These are phyloP conservation scores for Lerema accius DNA, from an alignment of 1,140 invertebrate species.

Conservation along the genomic window DNA sequence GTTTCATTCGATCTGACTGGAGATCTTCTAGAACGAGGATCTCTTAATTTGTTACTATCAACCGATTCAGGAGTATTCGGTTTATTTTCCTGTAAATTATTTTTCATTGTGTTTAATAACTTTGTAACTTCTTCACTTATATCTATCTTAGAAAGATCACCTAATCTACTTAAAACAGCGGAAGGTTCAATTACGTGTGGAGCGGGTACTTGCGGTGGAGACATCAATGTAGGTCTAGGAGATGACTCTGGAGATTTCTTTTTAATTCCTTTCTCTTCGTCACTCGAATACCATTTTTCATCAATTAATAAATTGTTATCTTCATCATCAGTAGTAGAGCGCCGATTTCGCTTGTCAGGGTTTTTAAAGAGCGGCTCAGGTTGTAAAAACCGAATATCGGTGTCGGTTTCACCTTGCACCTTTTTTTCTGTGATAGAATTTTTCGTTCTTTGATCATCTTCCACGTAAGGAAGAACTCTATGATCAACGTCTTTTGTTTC, in stretches of 20 bases:
- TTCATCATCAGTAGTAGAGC: slow-evolving; percentile 81
- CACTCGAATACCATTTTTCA: slow-evolving; percentile 91
- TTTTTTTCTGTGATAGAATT: slow-evolving; percentile 54
- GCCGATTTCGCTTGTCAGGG: slow-evolving; percentile 72
- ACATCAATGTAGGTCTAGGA: slow-evolving; percentile 54
- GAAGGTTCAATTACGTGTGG: slow-evolving; percentile 76
- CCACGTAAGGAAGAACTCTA: slow-evolving; percentile 75
- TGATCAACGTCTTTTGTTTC: slow-evolving; percentile 82
- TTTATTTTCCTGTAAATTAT: slow-evolving; percentile 75
- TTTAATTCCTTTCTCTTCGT: slow-evolving; percentile 84
- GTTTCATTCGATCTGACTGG: slow-evolving; percentile 58
- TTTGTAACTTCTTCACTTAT: slow-evolving; percentile 89
- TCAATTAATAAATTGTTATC: slow-evolving; percentile 83
- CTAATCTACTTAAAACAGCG: slow-evolving; percentile 85
- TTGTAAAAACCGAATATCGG: slow-evolving; percentile 77
- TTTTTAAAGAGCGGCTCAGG: slow-evolving; percentile 74
- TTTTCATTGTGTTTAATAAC: slow-evolving; percentile 85
- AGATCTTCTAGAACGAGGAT: slow-evolving; percentile 65
- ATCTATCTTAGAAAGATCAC: slow-evolving; percentile 89
- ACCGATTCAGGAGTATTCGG: slow-evolving; percentile 39
- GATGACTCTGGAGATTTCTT: slow-evolving; percentile 67
- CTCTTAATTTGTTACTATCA: slow-evolving; percentile 43
- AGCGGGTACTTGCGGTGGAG: slow-evolving; percentile 55
- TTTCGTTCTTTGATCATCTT: slow-evolving; percentile 57
- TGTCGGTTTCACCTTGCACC: slow-evolving; percentile 75